Evolutionary conservation across 2,888 invertebrate genomes (phyloP).

Genomic region (Eristalis arbustorum): DNA sequence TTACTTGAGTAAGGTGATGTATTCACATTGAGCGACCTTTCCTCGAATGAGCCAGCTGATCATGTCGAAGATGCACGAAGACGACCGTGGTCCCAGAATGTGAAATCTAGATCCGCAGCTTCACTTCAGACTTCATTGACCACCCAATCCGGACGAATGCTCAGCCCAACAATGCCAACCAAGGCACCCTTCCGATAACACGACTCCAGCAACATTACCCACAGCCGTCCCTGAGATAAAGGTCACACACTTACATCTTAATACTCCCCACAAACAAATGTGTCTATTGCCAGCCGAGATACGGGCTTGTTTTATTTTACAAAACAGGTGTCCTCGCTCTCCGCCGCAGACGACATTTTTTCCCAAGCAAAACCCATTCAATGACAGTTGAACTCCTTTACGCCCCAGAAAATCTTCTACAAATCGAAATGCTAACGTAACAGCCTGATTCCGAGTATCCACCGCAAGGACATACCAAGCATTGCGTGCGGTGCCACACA

Average conservation of each 20-base stretch:
- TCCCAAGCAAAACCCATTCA: not conserved
- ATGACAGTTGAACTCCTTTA: not conserved
- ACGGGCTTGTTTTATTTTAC: not conserved
- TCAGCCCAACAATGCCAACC: not conserved
- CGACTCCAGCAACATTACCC: not conserved
- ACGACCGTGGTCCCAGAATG: too few relatives aligned
- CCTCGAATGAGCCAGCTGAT: too few relatives aligned
- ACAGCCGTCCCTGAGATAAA: not conserved
- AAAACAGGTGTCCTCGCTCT: not conserved
- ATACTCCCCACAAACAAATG: not conserved
- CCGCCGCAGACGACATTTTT: not conserved
- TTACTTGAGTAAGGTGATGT: too few relatives aligned
- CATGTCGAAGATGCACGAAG: too few relatives aligned
- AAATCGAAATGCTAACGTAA: constrained; percentile 30
- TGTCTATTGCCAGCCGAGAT: not conserved
- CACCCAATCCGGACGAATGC: not conserved
- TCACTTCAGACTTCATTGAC: not conserved
- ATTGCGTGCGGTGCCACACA: constrained; percentile 26
- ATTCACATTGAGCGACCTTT: too few relatives aligned
- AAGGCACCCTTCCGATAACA: not conserved
- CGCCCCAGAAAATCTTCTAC: constrained; percentile 18
- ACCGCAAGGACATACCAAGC: constrained; percentile 25
- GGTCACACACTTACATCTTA: not conserved
- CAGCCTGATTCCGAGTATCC: constrained; percentile 22
- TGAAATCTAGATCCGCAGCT: not conserved